Evolutionary conservation across 2,797 vertebrate genomes (phyloP).

Genomic region (Malacoraja senta): DNA sequence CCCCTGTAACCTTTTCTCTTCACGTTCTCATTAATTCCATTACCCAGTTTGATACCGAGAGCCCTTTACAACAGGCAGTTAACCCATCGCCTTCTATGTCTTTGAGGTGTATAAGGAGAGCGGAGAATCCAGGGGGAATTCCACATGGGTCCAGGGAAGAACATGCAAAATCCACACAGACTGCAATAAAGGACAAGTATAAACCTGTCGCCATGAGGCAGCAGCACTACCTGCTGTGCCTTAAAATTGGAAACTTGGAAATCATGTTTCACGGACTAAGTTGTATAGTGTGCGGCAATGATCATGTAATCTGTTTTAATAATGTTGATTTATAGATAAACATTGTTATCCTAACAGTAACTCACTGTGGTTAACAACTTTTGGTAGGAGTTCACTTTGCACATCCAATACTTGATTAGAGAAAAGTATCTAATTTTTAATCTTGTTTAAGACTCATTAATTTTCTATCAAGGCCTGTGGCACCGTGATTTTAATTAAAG

Average conservation of each 20-base stretch:
- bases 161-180: no score
- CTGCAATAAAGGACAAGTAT: no score
- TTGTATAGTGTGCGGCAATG: neutral
- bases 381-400: neutral
- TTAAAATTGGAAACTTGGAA: neutral
- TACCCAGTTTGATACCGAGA: no score
- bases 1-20: no score
- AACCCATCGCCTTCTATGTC: no score
- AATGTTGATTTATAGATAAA: neutral
- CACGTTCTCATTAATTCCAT: no score
- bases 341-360: neutral
- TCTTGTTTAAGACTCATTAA: conserved; percentile 5
- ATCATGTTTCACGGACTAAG: neutral
- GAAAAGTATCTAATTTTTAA: neutral
- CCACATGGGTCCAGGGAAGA: no score
- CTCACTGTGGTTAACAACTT: neutral
- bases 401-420: neutral
- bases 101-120: no score
- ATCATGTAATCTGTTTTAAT: neutral
- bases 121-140: no score
- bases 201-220: no score
- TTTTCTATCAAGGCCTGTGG: neutral
- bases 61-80: no score
- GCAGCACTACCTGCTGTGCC: no score
- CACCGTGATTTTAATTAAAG: neutral